Evolutionary conservation across 2,888 invertebrate species (phyloP).

Genomic region (Papilio protenor): DNA sequence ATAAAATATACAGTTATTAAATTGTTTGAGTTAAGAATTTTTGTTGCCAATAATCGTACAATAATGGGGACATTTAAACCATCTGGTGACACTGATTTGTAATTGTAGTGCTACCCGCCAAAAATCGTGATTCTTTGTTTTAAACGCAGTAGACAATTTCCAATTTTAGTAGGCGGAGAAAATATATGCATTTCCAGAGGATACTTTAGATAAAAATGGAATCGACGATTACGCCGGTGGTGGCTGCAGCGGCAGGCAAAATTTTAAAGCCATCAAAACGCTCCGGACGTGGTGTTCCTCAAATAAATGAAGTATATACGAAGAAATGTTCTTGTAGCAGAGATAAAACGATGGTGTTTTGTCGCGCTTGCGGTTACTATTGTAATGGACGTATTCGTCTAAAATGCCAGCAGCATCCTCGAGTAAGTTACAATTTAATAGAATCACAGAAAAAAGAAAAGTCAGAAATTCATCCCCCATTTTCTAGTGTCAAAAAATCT

Average conservation of each 20-base stretch:
- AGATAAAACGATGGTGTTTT: slow-evolving; percentile 75
- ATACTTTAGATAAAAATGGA: slow-evolving; percentile 52
- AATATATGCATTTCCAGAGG: not conserved
- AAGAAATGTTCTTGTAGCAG: slow-evolving; percentile 72
- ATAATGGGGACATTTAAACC: not conserved
- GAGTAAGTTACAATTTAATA: slow-evolving; percentile 60
- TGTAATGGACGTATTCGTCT: slow-evolving; percentile 77
- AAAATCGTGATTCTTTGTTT: slow-evolving; percentile 12
- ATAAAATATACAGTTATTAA: not conserved
- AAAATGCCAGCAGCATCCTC: slow-evolving; percentile 72
- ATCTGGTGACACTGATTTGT: slow-evolving; percentile 7
- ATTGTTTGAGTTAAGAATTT: not conserved
- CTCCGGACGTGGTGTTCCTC: slow-evolving; percentile 74
- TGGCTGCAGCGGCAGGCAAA: slow-evolving; percentile 68
- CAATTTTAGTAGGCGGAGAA: not conserved
- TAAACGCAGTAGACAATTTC: not conserved
- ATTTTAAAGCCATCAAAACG: slow-evolving; percentile 59
- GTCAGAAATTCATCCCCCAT: not conserved
- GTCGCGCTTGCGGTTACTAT: slow-evolving; percentile 76
- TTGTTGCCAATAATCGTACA: not conserved
- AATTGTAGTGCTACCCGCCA: slow-evolving; percentile 15
- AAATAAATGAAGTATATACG: slow-evolving; percentile 59
- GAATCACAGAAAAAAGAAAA: not conserved
- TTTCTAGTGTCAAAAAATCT: not conserved
- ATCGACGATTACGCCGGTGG: slow-evolving; percentile 65